Evolutionary conservation across 2,888 invertebrate genomes (phyloP).

Genomic region (Tipula confusa): DNA sequence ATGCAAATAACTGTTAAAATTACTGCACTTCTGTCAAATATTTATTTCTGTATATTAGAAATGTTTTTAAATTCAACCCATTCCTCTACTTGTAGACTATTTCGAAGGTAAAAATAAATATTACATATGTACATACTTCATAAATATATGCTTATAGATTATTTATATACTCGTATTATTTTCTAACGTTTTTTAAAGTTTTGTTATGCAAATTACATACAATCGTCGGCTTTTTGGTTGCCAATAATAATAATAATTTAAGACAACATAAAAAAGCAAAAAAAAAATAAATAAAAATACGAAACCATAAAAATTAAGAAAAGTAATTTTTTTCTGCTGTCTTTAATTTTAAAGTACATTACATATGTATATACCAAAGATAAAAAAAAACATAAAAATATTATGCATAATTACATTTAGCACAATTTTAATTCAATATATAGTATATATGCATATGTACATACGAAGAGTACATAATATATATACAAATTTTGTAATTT

Average conservation of each 20-base stretch:
- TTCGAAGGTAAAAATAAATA: too few species aligned
- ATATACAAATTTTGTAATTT: background rate
- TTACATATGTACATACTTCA: too few species aligned
- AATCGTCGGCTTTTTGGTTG: background rate
- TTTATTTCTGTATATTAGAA: too few species aligned
- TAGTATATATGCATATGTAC: background rate
- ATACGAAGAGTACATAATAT: background rate
- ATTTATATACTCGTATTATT: conserved; percentile 4
- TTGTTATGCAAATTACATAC: background rate
- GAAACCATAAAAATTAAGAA: conserved; percentile 25
- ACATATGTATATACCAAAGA: background rate
- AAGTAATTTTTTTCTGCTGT: background rate
- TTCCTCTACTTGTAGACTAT: too few species aligned
- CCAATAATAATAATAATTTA: background rate
- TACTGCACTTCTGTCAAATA: too few species aligned
- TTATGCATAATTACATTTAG: conserved; percentile 25
- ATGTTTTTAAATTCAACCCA: too few species aligned
- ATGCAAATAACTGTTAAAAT: too few species aligned
- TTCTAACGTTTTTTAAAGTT: background rate
- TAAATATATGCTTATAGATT: too few species aligned
- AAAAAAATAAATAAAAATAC: background rate
- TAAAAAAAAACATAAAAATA: background rate
- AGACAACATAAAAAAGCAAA: background rate
- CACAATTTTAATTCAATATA: background rate
- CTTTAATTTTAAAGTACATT: background rate